Conservation (phyloP, 2,888 invertebrate genomes). For the Drosophila kanekoi region DNA sequence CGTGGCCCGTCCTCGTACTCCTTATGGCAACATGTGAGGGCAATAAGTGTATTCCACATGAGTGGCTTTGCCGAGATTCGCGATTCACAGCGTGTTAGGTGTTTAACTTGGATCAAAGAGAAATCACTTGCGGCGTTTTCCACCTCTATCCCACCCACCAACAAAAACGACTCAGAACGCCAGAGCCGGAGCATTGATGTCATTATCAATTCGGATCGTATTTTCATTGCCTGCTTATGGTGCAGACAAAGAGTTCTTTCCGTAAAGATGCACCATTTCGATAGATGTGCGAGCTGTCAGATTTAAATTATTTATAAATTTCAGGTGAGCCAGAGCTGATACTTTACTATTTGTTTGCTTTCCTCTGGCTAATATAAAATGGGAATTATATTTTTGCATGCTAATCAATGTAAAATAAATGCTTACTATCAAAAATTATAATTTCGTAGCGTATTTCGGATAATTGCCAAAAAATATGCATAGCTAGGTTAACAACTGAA, state of each 20-base stretch:
- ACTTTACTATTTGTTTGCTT: too few relatives aligned
- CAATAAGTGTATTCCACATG: constrained; percentile 71
- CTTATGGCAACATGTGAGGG: constrained; percentile 50
- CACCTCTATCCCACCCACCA: background rate
- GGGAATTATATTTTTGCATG: background rate
- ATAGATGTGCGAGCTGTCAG: too few relatives aligned
- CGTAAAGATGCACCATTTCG: too few relatives aligned
- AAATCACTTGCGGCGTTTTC: constrained; percentile 58
- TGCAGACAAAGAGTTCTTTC: too few relatives aligned
- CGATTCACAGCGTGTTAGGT: constrained; percentile 72
- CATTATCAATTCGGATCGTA: constrained; percentile 50
- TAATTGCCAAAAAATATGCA: background rate
- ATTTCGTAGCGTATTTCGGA: background rate
- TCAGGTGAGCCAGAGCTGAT: too few relatives aligned
- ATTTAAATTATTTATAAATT: too few relatives aligned
- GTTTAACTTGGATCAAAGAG: constrained; percentile 72
- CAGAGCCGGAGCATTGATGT: constrained; percentile 47
- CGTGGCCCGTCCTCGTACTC: background rate
- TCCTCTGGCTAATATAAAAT: background rate
- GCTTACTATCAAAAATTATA: background rate
- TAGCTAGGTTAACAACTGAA: constrained; percentile 3
- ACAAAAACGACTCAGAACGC: constrained; percentile 23
- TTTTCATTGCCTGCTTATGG: constrained; percentile 22
- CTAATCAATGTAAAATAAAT: constrained; percentile 1
- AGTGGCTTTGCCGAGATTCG: constrained; percentile 71